Evolutionary conservation across 2,888 invertebrate species (phyloP).

Genomic region (Polia nebulosa): DNA sequence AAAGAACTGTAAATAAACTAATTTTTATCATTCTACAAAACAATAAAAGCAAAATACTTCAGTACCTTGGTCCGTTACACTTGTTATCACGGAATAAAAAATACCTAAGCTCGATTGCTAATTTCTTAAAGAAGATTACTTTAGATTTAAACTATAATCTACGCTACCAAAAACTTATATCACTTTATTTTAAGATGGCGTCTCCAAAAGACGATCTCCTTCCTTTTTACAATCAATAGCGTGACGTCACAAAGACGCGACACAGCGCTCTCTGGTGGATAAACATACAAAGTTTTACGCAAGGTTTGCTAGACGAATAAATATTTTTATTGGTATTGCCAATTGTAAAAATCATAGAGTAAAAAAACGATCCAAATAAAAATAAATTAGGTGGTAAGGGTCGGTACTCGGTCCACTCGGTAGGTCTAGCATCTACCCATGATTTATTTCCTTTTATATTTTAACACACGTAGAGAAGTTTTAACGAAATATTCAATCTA

Average conservation of each 20-base stretch:
- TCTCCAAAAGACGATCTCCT: conserved; percentile 89
- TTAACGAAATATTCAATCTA: too few species aligned
- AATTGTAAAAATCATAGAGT: neutral
- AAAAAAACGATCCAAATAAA: too few species aligned
- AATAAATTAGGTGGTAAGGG: too few species aligned
- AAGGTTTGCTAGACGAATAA: conserved; percentile 50
- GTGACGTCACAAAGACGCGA: conserved; percentile 91
- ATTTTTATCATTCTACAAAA: conserved; percentile 77
- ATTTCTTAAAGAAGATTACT: conserved; percentile 87
- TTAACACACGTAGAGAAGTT: too few species aligned
- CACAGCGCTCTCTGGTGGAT: conserved; percentile 79
- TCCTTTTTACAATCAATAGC: conserved; percentile 86
- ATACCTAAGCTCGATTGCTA: conserved; percentile 84
- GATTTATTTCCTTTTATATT: too few species aligned
- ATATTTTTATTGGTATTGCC: conserved; percentile 3
- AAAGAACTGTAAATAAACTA: conserved; percentile 88
- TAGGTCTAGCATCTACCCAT: too few species aligned
- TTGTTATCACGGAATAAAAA: conserved; percentile 90
- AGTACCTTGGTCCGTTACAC: conserved; percentile 96
- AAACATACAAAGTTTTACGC: conserved; percentile 8
- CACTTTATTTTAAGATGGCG: conserved; percentile 91
- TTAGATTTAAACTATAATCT: conserved; percentile 88
- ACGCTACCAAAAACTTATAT: conserved; percentile 92
- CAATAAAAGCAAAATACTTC: conserved; percentile 87
- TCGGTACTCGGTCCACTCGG: too few species aligned